phyloP scores from a whole-genome alignment of 2,888 invertebrate species.

The Gibbula magus region DNA sequence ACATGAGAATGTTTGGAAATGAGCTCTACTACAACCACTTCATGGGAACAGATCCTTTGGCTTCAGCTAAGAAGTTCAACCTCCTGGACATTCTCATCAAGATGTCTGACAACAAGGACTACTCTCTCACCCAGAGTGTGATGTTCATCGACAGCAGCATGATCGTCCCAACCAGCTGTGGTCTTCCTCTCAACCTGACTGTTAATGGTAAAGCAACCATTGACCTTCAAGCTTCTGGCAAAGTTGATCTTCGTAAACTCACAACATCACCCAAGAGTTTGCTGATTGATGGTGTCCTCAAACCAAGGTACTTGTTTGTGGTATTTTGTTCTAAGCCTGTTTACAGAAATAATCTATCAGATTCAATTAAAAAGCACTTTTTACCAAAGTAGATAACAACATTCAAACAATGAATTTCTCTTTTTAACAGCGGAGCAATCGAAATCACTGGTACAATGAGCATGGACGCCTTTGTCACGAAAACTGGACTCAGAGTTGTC shows the following conservation, averaged over 20 bases:
- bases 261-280: constrained; percentile 77
- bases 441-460: constrained; percentile 90
- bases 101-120: constrained; percentile 81
- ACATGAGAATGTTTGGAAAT: constrained; percentile 91
- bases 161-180: constrained; percentile 88
- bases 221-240: constrained; percentile 88
- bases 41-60: constrained; percentile 54
- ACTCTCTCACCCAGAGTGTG: constrained; percentile 88
- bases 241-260: constrained; percentile 83
- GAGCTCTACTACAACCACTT: constrained; percentile 80
- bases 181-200: constrained; percentile 89
- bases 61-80: constrained; percentile 73
- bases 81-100: constrained; percentile 78
- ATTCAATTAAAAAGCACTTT: no score
- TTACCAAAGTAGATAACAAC: no score
- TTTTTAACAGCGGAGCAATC: constrained; percentile 83
- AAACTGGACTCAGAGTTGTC: constrained; percentile 88
- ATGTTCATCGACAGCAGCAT: constrained; percentile 92
- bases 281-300: constrained; percentile 86
- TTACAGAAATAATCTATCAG: no score
- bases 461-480: constrained; percentile 86
- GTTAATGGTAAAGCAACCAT: constrained; percentile 90
- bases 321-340: no score
- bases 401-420: background rate
- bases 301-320: constrained; percentile 81